Percentiles rank a stretch among this genome's conserved stretches.
Conservation (phyloP, 2,113 vertebrate genomes). For the Carettochelys insculpta region DNA sequence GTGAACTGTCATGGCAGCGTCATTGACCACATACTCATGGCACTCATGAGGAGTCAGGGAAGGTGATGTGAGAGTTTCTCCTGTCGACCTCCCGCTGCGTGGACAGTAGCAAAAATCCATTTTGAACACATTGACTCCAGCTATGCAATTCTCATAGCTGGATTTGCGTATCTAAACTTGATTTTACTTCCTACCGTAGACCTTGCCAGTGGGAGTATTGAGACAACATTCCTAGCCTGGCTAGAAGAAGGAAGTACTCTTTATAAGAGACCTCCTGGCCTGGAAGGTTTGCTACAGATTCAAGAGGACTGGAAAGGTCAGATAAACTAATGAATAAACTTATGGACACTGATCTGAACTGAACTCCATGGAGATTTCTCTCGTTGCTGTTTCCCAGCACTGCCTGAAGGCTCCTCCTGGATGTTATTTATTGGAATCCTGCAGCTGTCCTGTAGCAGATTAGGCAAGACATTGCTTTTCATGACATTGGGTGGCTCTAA, state of each 20-base stretch:
- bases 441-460: background rate
- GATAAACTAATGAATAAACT: background rate
- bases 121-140: too few relatives aligned
- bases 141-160: too few relatives aligned
- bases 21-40: too few relatives aligned
- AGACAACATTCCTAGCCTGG: background rate
- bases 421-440: constrained; percentile 39
- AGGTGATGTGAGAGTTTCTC: too few relatives aligned
- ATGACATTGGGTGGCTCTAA: constrained; percentile 67
- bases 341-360: background rate
- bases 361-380: background rate
- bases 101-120: too few relatives aligned
- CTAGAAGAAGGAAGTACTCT: background rate
- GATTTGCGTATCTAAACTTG: too few relatives aligned
- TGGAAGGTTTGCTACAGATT: background rate
- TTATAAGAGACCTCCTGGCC: background rate
- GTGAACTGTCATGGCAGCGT: too few relatives aligned
- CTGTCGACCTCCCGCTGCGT: too few relatives aligned
- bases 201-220: too few relatives aligned
- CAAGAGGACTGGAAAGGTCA: background rate
- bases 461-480: constrained; percentile 53
- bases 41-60: too few relatives aligned
- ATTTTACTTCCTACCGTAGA: too few relatives aligned
- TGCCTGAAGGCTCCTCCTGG: background rate
- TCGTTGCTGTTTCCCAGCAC: background rate